Evolutionary conservation across 2,888 invertebrate genomes (phyloP).

Genomic region (Ptilodon capucinus): DNA sequence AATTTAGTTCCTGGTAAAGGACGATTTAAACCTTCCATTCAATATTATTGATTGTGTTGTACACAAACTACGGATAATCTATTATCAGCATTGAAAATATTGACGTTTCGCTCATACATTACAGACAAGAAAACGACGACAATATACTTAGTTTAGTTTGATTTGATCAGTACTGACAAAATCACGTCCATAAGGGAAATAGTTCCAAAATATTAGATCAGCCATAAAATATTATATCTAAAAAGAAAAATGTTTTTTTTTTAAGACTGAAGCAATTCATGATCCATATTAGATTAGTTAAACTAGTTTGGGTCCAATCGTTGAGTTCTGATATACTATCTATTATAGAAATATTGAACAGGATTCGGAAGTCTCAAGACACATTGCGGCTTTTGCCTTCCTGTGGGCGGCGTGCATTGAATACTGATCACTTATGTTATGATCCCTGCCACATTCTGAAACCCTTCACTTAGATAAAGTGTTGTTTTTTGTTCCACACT

Average conservation of each 20-base stretch:
- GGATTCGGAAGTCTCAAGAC: constrained; percentile 66
- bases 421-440: constrained; percentile 60
- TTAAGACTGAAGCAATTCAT: too few species aligned
- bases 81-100: too few species aligned
- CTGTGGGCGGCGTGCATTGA: constrained; percentile 55
- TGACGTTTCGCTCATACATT: too few species aligned
- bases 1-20: too few species aligned
- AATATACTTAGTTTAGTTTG: too few species aligned
- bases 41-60: too few species aligned
- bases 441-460: constrained; percentile 48
- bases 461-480: constrained; percentile 59
- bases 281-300: background rate
- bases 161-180: too few species aligned
- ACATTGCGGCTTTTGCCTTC: constrained; percentile 74
- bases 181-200: constrained; percentile 20
- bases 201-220: constrained; percentile 14
- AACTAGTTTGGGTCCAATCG: constrained; percentile 27
- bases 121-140: too few species aligned
- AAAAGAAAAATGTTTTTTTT: too few species aligned
- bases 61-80: too few species aligned
- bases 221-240: constrained; percentile 4
- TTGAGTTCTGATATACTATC: constrained; percentile 44
- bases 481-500: constrained; percentile 53
- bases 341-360: constrained; percentile 71
- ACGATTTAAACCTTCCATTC: too few species aligned